These are phyloP conservation scores for Phaethon lepturus DNA, from an alignment of 2,113 vertebrate species.

Conservation along the genomic window DNA sequence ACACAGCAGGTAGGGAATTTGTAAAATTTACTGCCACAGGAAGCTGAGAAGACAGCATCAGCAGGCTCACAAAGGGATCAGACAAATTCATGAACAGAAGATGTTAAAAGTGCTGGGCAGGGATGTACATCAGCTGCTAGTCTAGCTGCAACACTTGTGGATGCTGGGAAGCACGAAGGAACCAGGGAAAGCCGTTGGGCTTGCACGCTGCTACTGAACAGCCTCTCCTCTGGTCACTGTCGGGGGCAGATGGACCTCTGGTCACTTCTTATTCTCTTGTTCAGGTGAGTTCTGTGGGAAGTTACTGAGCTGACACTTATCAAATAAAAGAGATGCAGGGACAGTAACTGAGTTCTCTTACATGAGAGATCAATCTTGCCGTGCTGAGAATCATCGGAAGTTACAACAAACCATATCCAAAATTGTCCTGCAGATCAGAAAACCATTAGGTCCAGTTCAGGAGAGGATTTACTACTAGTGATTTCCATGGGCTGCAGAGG, in stretches of 20 bases:
- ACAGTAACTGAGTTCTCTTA: not conserved
- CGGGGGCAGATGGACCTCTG: not conserved
- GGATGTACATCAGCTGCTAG: not conserved
- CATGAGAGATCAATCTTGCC: not conserved
- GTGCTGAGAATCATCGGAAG: not conserved
- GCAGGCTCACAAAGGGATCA: not conserved
- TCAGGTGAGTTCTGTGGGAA: not conserved
- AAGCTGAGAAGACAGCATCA: not conserved
- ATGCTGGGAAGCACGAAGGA: not conserved
- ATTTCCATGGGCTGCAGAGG: not conserved
- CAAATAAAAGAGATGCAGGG: not conserved
- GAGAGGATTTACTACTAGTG: not conserved
- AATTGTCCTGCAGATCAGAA: not conserved
- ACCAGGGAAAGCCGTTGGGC: not conserved
- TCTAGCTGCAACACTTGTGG: not conserved
- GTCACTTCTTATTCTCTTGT: not conserved
- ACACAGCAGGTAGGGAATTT: constrained; percentile 11
- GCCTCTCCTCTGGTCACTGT: not conserved
- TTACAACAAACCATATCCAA: not conserved
- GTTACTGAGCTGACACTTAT: not conserved
- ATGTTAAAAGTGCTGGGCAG: not conserved
- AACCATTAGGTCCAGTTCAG: not conserved
- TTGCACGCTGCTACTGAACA: not conserved
- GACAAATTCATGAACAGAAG: not conserved
- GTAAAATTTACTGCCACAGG: not conserved